phyloP scores from a whole-genome alignment of 2,113 vertebrate genomes.

The Rhineura floridana region DNA sequence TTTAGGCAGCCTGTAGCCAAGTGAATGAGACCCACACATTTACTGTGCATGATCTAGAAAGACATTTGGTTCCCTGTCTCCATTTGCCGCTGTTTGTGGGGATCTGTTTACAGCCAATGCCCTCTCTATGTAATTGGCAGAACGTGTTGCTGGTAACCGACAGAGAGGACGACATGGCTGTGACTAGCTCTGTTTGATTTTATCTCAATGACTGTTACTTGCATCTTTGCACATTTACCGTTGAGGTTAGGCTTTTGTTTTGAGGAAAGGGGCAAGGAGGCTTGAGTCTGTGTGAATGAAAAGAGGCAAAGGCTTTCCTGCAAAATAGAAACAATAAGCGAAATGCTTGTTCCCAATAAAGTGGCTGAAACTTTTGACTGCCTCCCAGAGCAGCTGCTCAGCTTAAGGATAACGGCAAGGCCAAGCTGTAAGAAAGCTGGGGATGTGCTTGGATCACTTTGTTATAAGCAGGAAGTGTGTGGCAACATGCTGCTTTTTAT shows the following conservation, averaged over 20 bases:
- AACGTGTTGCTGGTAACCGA: not conserved
- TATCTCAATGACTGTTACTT: not conserved
- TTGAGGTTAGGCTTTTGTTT: not conserved
- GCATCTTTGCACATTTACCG: not conserved
- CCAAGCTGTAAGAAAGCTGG: not conserved
- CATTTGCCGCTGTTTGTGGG: not conserved
- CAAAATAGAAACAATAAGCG: conserved; percentile 18
- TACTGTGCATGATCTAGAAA: not conserved
- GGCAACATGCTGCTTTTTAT: not conserved
- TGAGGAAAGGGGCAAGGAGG: not conserved
- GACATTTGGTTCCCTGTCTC: not conserved
- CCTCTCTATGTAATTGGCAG: not conserved
- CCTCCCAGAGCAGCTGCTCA: not conserved
- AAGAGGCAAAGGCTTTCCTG: not conserved
- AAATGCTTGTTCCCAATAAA: not conserved
- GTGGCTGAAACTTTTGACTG: not conserved
- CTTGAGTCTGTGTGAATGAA: not conserved
- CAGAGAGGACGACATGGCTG: rapidly evolving
- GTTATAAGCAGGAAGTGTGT: not conserved
- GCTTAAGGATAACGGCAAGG: not conserved
- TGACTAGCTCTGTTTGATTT: not conserved
- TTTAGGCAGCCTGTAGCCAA: not conserved
- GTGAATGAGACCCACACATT: not conserved
- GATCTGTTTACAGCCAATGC: not conserved
- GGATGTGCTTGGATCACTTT: not conserved